A percentile compares a stretch with the other conserved stretches of the same genome.
Evolutionary conservation across 2,888 invertebrate species (phyloP).

Genomic region (Bhutanitis thaidina): DNA sequence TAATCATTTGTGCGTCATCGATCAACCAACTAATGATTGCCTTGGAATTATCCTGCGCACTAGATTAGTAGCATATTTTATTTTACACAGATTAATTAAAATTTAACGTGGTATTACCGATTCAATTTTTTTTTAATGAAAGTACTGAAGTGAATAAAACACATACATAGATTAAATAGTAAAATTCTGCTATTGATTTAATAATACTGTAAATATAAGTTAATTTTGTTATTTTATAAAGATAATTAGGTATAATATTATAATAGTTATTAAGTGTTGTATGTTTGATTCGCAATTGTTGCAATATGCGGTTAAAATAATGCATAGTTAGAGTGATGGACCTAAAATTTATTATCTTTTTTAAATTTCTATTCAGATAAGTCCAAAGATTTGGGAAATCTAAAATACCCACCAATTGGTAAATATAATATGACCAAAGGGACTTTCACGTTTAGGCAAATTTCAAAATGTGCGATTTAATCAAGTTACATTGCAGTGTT

Average conservation of each 20-base stretch:
- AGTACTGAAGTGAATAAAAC: slow-evolving; percentile 28
- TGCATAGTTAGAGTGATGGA: slow-evolving; percentile 69
- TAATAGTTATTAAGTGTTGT: slow-evolving; percentile 77
- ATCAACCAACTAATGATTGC: background rate
- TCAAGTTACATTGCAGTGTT: background rate
- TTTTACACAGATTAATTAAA: no score
- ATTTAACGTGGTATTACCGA: no score
- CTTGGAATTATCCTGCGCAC: background rate
- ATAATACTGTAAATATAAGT: slow-evolving; percentile 78
- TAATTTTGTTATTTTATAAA: slow-evolving; percentile 79
- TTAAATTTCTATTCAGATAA: slow-evolving; percentile 53
- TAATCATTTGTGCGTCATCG: background rate
- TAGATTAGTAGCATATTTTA: background rate
- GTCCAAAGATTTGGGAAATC: slow-evolving; percentile 73
- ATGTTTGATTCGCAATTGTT: slow-evolving; percentile 78
- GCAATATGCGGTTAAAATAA: slow-evolving; percentile 75
- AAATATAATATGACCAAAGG: slow-evolving; percentile 58
- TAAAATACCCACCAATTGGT: slow-evolving; percentile 71
- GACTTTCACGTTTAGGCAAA: slow-evolving; percentile 34
- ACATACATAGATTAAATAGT: slow-evolving; percentile 55
- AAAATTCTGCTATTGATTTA: slow-evolving; percentile 75
- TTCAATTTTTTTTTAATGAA: slow-evolving; percentile 1
- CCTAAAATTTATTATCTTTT: slow-evolving; percentile 48
- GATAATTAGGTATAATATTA: slow-evolving; percentile 78
- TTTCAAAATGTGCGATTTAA: slow-evolving; percentile 6